Percentiles rank a stretch among this genome's conserved stretches.
phyloP scores from a whole-genome alignment of 2,113 vertebrate genomes.

The Equus przewalskii region DNA sequence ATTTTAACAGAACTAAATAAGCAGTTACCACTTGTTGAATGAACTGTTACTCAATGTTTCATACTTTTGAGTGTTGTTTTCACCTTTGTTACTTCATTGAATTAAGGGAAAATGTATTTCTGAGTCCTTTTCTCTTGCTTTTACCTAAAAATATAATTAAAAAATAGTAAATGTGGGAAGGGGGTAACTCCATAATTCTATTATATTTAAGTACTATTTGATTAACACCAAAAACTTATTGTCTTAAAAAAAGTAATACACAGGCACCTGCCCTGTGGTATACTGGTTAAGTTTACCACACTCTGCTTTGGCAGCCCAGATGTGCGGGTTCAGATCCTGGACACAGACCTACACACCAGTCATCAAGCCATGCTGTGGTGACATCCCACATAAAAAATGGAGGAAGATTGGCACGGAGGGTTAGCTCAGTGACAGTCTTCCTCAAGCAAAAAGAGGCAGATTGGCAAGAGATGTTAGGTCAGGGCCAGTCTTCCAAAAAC shows the following conservation, averaged over 20 bases:
- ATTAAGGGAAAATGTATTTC: not conserved
- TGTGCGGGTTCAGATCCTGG: too few species aligned
- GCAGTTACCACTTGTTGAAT: not conserved
- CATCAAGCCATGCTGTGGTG: too few species aligned
- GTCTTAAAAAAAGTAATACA: not conserved
- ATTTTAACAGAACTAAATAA: not conserved
- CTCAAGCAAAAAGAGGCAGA: too few species aligned
- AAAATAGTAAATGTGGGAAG: not conserved
- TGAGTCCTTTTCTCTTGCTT: not conserved
- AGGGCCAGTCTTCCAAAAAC: too few species aligned
- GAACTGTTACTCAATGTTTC: not conserved
- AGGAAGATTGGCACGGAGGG: too few species aligned
- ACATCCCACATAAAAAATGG: too few species aligned
- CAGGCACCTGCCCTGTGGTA: too few species aligned
- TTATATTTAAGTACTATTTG: not conserved
- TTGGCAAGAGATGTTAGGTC: too few species aligned
- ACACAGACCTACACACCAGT: too few species aligned
- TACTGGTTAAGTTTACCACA: too few species aligned
- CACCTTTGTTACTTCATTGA: not conserved
- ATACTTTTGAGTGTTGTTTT: not conserved
- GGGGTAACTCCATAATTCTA: not conserved
- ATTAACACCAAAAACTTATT: not conserved
- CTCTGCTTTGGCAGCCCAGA: too few species aligned
- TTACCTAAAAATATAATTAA: not conserved
- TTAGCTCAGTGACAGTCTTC: too few species aligned